Evolutionary conservation across 2,888 invertebrate genomes (phyloP), one percentile per base, ranked within the genome.

Genomic region (Eristalinus aeneus): DNA sequence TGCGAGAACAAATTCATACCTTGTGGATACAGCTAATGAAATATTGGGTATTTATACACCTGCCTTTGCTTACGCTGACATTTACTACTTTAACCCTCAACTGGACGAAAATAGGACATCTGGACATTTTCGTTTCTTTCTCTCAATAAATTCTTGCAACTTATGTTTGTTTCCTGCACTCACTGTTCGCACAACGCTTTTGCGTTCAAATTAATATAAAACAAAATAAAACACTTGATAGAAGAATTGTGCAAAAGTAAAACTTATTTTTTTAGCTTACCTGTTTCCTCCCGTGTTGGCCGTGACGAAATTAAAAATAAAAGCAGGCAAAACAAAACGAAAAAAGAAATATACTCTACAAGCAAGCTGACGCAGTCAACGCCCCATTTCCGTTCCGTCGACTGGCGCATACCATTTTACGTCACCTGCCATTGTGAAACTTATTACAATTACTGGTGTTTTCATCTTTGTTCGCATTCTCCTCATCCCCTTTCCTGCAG

Each of bases 351-450:
- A 11, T 34, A 16, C 39, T 39, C 60, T 69, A 31, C 23, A 46
- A 39, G 60, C 58, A 27, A 11, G 46, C 46, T 46, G 9, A 3
- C 39, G 56, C 34, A 54, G 31, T 60, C n/a, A 27, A 60, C 31
- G n/a, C 27, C 31, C 32, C 67, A 6, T 56, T 68, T 46, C 34
- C 23, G 34, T 72, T 65, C 56, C 36, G 46, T 74, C 56, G 64
- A 65, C 27, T 56, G 20, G 56, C 31, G 54, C 56, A 61, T 32
- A 27, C 32, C 20, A 68, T 27, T 32, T 39, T 56, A 12, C 63
- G 64, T 39, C 73, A 74, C 74, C 78, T 83, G 83, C 74, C 74
- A 72, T 74, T 84, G 68, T 65, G 54, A 65, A 78, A 74, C 53
- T 64, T 68, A 78, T 84, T 78, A 74, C 36, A 78, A 83, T 71